phyloP scores from a whole-genome alignment of 30 jellyfish, hydroid and myxozoan species.

The Hydractinia echinata region DNA sequence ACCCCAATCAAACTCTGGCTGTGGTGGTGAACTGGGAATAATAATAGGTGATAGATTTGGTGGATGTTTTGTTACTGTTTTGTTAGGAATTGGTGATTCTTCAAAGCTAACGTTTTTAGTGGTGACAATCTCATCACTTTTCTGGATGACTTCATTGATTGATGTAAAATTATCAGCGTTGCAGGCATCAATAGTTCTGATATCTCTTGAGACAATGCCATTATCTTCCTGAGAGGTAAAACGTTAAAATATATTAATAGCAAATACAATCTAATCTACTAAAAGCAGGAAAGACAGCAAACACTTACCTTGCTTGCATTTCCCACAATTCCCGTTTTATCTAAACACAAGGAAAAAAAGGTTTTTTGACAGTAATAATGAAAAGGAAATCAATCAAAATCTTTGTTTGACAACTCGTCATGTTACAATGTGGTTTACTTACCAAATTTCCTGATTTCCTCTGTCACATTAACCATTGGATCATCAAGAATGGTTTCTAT shows the following conservation, averaged over 20 bases:
- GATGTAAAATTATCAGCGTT: slow-evolving; percentile 1
- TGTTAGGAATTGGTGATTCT: not conserved
- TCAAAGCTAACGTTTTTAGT: not conserved
- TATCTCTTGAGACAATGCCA: slow-evolving; percentile 10
- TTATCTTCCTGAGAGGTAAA: slow-evolving; percentile 2
- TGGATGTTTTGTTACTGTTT: slow-evolving; percentile 3
- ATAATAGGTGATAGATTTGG: slow-evolving; percentile 13
- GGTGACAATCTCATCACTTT: not conserved
- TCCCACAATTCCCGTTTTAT: too few species aligned
- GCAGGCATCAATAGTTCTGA: not conserved
- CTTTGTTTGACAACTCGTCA: too few species aligned
- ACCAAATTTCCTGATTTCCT: not conserved
- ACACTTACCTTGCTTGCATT: too few species aligned
- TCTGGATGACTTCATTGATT: slow-evolving; percentile 9
- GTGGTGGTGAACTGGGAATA: not conserved
- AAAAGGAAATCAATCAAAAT: too few species aligned
- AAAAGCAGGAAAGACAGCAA: too few species aligned
- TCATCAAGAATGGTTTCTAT: slow-evolving; percentile 19
- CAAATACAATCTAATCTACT: too few species aligned
- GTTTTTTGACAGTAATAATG: too few species aligned
- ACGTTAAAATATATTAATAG: not conserved
- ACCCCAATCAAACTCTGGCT: slow-evolving; percentile 24
- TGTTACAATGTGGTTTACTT: not conserved
- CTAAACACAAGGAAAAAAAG: too few species aligned
- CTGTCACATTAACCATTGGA: slow-evolving; percentile 8